Base-by-base conservation (phyloP, 2,113 vertebrate genomes). In the Arizona elegans region DNA sequence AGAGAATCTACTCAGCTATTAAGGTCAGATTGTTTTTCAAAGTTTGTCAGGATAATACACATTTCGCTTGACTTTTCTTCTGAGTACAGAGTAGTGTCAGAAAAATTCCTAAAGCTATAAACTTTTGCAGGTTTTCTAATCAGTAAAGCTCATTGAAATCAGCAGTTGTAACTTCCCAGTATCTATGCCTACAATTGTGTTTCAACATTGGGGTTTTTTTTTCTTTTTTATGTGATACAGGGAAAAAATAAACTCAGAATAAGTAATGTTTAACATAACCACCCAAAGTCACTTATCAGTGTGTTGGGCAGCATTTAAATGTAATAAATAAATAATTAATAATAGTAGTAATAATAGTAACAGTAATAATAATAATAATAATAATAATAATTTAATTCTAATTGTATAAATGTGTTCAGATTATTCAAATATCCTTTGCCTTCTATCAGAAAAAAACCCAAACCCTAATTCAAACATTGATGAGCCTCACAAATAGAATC, bases 1-100 rank as follows among this genome's bases (percentile, higher is more conserved):
- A 95, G 92, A 33, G 10, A 86, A 90, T 47, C 91, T 94, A 92
- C 94, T 91, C 91, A 95, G 92, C 75, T 91, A 43, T 88, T 95
- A 92, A 94, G 93, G 58, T 92, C 91, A 2, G 0, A 21, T 65
- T 55, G 17, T 29, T 10, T 90, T 94, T 26, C 86, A 92, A 94
- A 95, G 92, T 89, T 89, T 90, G 86, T 38, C 94, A 10, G 87
- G 10, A 38, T 3, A 0, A 29, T 23, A 1, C 55, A 90, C 89
- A 52, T 91, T 96, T 92, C 29, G 17, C 24, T 50, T 50, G 9
- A n/a, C 15, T 58, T 92, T 53, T 19, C 56, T 9, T n/a, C 15
- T 15, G 56, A 85, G 65, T n/a, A 43, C 29, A 56, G 75, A 92
- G n/a, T 75, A 6, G 11, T 9, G 24, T 65, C n/a, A 55, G 21